Percentiles rank a stretch among this genome's conserved stretches.
phyloP scores from a whole-genome alignment of 1,140 invertebrate species.

The Cecropterus lyciades region DNA sequence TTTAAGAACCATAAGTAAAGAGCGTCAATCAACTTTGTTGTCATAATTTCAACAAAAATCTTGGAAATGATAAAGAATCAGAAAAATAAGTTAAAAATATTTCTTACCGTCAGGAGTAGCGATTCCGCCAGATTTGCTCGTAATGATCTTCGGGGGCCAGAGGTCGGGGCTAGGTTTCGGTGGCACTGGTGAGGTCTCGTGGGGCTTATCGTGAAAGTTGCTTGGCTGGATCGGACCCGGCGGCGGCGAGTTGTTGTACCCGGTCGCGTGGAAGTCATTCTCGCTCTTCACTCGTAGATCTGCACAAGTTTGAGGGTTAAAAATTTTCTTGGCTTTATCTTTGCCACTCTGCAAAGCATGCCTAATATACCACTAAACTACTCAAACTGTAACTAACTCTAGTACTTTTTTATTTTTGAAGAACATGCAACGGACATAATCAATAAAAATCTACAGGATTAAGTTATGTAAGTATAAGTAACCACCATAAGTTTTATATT shows the following conservation, averaged over 20 bases:
- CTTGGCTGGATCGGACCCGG: constrained; percentile 80
- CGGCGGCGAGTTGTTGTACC: constrained; percentile 79
- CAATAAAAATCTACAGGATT: not conserved
- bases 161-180: constrained; percentile 78
- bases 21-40: too few relatives aligned
- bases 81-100: too few relatives aligned
- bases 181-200: constrained; percentile 78
- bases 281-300: constrained; percentile 86
- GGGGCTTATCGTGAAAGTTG: constrained; percentile 81
- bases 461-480: too few relatives aligned
- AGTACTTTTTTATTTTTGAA: not conserved
- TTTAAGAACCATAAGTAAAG: too few relatives aligned
- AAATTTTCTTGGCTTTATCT: not conserved
- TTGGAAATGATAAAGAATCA: too few relatives aligned
- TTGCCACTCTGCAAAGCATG: not conserved
- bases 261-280: constrained; percentile 81
- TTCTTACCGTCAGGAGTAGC: constrained; percentile 80
- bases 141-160: constrained; percentile 78
- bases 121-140: constrained; percentile 83
- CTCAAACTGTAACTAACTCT: not conserved
- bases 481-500: too few relatives aligned
- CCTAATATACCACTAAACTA: not conserved
- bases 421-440: not conserved
- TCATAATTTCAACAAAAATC: too few relatives aligned
- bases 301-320: constrained; percentile 45